Evolutionary conservation across 1,140 invertebrate species (phyloP), one percentile per base, ranked within the genome.

Genomic region (Eurytemora carolleeae): DNA sequence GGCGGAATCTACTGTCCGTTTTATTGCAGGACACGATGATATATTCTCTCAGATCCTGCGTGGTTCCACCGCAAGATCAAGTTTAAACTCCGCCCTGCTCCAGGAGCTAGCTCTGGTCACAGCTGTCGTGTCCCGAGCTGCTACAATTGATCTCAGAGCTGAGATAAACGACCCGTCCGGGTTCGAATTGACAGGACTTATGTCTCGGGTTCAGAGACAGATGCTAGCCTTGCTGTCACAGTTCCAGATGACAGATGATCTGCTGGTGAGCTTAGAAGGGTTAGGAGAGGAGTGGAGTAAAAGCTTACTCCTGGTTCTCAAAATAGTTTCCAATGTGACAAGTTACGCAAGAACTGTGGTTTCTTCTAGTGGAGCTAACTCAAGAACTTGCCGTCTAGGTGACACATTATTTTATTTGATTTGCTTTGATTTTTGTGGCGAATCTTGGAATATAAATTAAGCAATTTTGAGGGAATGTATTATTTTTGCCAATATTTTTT

Each of bases 1-100:
- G 7, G 26, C 60, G 15, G 21, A 21, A 1, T 54, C 58, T 24
- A 56, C 54, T 57, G 17, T 62, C 2, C 53, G 54, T 20, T 62
- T 62, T 25, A 58, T 62, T 1, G 21, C 60, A 17, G 60, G 53
- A 15, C 19, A 62, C 52, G 60, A 62, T 19, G 53, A 56, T 57
- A 18, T 62, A n/a, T 52, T 62, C 20, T 17, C 52, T 20, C 21
- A 18, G 3, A 56, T 55, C 16, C 24, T 62, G 3, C n/a, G 56
- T n/a, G 31, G 31, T n/a, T 44, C 31, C n/a, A 44, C 31, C n/a
- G 31, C 31, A 12, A 44, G 31, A 44, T 44, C 31, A 44, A 44
- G 31, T 44, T n/a, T 44, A 12, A 44, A 44, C 31, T 12, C 7
- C 7, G n/a, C 7, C n/a, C n/a, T 44, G n/a, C 31, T 44, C 7